Base-by-base conservation (phyloP, 37 sponge, comb jelly and placozoan genomes). In the Agelas oroides region DNA sequence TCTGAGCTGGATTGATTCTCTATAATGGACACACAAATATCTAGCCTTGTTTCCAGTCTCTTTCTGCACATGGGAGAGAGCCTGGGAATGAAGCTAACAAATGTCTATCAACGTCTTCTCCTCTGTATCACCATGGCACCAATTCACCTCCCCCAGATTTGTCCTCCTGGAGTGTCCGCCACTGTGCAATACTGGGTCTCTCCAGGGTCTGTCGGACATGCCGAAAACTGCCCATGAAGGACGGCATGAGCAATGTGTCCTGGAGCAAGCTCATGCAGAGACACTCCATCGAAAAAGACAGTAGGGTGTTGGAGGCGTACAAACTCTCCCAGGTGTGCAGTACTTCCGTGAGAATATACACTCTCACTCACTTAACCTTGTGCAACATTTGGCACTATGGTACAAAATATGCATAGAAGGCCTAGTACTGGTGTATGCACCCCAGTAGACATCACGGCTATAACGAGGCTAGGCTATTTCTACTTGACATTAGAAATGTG, bases 181-280 rank as follows among this genome's bases (percentile, higher is more conserved):
- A 86, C 65, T 65, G 21, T 37, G 94, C 90, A 23, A 31, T 89
- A 0, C 62, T 81, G 55, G 90, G 94, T 38, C 78, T 93, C 30
- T 82, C 83, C 0, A 61, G 74, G 15, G 90, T 93, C 52, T 55
- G 67, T 52, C 81, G 65, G 33, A 24, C 64, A 19, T 89, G 90
- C 53, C 77, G 57, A 59, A 56, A 53, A 0, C 78, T 79, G 25
- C 56, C 86, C 46, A 54, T 82, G 54, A 84, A 89, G 61, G 94
- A 93, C 65, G 94, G 90, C 16, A 41, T 93, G 21, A 89, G 90
- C 38, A 28, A 25, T 66, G 79, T 82, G 32, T 90, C 94, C 14
- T 86, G 90, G 86, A 37, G 72, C 59, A 82, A 37, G 68, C 73
- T 93, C 19, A 12, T 76, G 58, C 31, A 76, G 70, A 59, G 72